Conservation (phyloP, 2,888 invertebrate genomes). For the Melolontha melolontha region DNA sequence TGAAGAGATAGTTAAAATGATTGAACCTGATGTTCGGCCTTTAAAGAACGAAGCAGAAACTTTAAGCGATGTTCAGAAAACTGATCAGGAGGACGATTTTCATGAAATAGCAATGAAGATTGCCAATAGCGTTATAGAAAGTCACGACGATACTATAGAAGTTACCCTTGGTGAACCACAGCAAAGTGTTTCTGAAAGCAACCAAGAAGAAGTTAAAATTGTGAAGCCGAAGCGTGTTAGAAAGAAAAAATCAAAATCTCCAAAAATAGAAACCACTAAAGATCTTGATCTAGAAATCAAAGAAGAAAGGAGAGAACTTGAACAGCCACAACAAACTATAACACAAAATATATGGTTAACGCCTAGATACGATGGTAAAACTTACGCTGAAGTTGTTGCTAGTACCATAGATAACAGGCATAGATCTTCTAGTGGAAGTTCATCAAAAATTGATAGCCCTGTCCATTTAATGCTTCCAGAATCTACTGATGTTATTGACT, state of each 20-base stretch:
- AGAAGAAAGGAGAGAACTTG: slow-evolving; percentile 36
- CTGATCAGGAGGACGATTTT: slow-evolving; percentile 41
- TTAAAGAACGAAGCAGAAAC: slow-evolving; percentile 42
- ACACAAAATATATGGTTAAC: slow-evolving; percentile 66
- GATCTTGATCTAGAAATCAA: slow-evolving; percentile 40
- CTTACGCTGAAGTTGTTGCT: slow-evolving; percentile 74
- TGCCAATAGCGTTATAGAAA: slow-evolving; percentile 41
- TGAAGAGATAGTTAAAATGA: not conserved
- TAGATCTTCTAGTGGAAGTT: slow-evolving; percentile 34
- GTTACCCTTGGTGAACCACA: not conserved
- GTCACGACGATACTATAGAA: slow-evolving; percentile 31
- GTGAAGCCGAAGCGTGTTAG: slow-evolving; percentile 46
- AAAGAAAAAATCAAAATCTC: slow-evolving; percentile 51
- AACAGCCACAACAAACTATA: slow-evolving; percentile 43
- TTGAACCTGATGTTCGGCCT: slow-evolving; percentile 3
- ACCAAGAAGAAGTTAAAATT: slow-evolving; percentile 40
- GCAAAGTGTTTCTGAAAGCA: slow-evolving; percentile 20
- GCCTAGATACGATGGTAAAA: slow-evolving; percentile 71
- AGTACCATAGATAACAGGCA: slow-evolving; percentile 31
- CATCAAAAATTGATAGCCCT: not conserved
- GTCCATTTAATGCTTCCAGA: not conserved
- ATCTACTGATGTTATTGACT: not conserved
- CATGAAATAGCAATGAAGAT: slow-evolving; percentile 40
- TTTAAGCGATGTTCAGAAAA: slow-evolving; percentile 38
- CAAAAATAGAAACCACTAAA: slow-evolving; percentile 42